Evolutionary conservation across 2,888 invertebrate species (phyloP), one percentile per base, ranked within the genome.

Genomic region (Autographa pulchrina): DNA sequence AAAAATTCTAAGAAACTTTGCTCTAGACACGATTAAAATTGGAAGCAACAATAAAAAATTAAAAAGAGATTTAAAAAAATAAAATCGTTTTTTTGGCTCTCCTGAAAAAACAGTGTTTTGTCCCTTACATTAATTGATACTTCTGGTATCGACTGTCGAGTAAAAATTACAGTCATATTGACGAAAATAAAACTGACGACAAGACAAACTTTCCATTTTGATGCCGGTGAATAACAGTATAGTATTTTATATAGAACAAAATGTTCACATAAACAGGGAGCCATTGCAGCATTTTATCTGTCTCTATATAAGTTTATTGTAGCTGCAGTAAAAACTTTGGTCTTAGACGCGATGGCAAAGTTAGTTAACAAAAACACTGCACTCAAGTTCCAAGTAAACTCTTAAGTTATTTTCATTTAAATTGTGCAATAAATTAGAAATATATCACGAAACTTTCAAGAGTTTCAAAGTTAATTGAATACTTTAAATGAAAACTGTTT

Each of bases 351-450:
- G 64, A 77, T 77, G 74, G 54, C 75, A 67, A 81, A 77, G 72
- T 82, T 82, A 68, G 43, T 56, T 54, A 63, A 64, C 71, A 72
- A 82, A 79, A 80, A 76, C 72, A 79, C 54, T 59, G 58, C 69
- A 79, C 60, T 35, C 35, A 25, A 64, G 64, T 63, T 74, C 35
- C 18, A 14, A 63, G 68, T 58, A 41, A 70, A 82, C 67, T 71
- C 70, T 71, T 31, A 59, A 63, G 60, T 64, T 64, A 70, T 73
- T 71, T 72, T 61, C 65, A 65, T 73, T 69, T 41, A 20, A 68
- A 66, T 70, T 61, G 48, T 52, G 60, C 62, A 35, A 62, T 77
- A 70, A 72, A 74, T 66, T 31, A 43, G 68, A 71, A 69, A 63
- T 25, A 61, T 32, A 25, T 58, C 62, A 9, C 16, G 20, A 38